These are phyloP conservation scores for Atopsyche davidsoni DNA, from an alignment of 1,140 invertebrate genomes.

Conservation along the genomic window DNA sequence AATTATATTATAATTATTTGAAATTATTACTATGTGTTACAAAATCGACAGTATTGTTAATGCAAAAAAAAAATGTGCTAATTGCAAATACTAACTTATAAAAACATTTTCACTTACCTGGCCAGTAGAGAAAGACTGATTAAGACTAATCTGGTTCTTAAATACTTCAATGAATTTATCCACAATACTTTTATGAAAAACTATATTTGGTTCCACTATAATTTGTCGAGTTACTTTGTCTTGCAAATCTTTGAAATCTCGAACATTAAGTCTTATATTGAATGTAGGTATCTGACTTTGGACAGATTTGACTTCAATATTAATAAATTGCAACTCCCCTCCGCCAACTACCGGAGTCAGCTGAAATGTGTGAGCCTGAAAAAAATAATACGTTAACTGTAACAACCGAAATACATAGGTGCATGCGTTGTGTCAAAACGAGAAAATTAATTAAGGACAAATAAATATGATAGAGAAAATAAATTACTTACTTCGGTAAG, in stretches of 20 bases:
- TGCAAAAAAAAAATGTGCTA: too few relatives aligned
- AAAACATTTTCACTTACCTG: conserved; percentile 49
- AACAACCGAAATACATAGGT: not conserved
- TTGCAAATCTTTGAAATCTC: conserved; percentile 73
- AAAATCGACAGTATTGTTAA: too few relatives aligned
- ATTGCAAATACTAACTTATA: too few relatives aligned
- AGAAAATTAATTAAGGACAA: conserved; percentile 14
- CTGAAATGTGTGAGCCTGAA: conserved; percentile 64
- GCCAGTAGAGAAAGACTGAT: conserved; percentile 60
- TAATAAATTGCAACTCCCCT: conserved; percentile 70
- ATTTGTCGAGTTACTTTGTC: conserved; percentile 69
- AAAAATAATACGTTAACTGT: conserved; percentile 11
- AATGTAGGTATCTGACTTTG: conserved; percentile 52
- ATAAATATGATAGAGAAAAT: conserved; percentile 12
- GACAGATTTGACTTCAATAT: conserved; percentile 68
- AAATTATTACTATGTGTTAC: conserved; percentile 15
- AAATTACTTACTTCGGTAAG: conserved; percentile 54
- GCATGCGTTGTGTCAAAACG: not conserved
- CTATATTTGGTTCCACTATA: conserved; percentile 67
- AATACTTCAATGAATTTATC: conserved; percentile 83
- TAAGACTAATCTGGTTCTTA: conserved; percentile 65
- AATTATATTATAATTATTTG: conserved; percentile 7
- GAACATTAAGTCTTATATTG: conserved; percentile 66
- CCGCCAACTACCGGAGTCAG: conserved; percentile 55
- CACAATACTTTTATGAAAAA: conserved; percentile 70